Evolutionary conservation across 2,113 vertebrate species (phyloP), one percentile per base, ranked within the genome.

Genomic region (Tonatia bakeri): DNA sequence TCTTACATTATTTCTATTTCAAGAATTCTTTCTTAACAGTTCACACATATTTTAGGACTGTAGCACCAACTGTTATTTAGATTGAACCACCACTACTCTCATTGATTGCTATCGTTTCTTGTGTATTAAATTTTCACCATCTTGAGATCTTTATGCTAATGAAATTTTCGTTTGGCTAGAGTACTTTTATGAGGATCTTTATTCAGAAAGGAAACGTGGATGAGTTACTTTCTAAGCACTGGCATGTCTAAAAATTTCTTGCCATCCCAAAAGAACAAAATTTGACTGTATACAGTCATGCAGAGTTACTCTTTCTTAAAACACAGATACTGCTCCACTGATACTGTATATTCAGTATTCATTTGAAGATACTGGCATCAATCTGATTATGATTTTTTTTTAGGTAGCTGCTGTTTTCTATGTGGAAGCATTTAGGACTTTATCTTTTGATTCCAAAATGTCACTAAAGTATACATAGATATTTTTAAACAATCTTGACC

Each of bases 131-230:
- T 84, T 88, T 90, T 93, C 40, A 65, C 43, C 90, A 87, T 96
- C 93, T 97, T 96, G 92, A 92, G 75, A 87, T 92, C 83, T 94
- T 93, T 92, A 94, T 96, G 92, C 87, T 90, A 97, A 97, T 94
- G 84, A 24, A 93, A 31, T 95, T 95, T 96, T 97, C 75, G 31
- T 81, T 94, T 81, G 43, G 69, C n/a, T 94, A 59, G 87, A 80
- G n/a, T 89, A 69, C 28, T 81, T 94, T 72, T 26, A 76, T 81
- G 38, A 75, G 24, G 40, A 76, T 92, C 50, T 59, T 69, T 90
- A 85, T 94, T 64, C 28, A 89, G 70, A 88, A 93, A 95, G 45
- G 45, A 90, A 93, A 76, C 70, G 69, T 80, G 84, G 4, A 59
- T 50, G 24, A 69, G 31, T 43, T 91, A 91, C 36, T 94, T 94